Conservation (phyloP, 2,113 vertebrate genomes). For the Elephas maximus region DNA sequence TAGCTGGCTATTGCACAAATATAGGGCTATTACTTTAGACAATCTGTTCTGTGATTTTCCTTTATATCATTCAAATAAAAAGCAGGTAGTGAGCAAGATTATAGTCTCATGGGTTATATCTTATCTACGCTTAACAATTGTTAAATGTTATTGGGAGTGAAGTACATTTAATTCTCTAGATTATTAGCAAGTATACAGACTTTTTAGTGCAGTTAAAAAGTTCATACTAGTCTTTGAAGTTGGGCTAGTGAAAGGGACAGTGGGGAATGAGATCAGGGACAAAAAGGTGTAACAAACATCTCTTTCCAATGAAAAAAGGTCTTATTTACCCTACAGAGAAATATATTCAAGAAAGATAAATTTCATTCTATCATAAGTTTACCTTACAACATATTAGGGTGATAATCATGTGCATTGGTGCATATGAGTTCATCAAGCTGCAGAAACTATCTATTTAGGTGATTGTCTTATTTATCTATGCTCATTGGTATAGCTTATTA, state of each 20-base stretch:
- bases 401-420: neutral
- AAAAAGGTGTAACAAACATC: neutral
- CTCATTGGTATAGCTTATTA: neutral
- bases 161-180: neutral
- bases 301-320: neutral
- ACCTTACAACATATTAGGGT: neutral
- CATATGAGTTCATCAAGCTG: neutral
- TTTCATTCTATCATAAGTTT: neutral
- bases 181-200: neutral
- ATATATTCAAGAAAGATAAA: neutral
- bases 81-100: neutral
- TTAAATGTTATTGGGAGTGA: neutral
- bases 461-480: conserved; percentile 13
- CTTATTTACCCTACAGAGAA: neutral
- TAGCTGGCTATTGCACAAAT: neutral
- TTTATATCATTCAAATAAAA: neutral
- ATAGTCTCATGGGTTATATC: neutral
- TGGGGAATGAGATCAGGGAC: neutral
- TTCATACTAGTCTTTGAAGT: neutral
- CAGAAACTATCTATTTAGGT: neutral
- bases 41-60: neutral
- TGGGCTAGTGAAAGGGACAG: neutral
- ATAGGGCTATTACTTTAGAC: neutral
- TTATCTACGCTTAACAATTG: neutral
- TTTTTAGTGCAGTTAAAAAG: neutral